Evolutionary conservation across 64 coral and sea anemone species (phyloP).

Genomic region (Dendrophyllia cribrosa): DNA sequence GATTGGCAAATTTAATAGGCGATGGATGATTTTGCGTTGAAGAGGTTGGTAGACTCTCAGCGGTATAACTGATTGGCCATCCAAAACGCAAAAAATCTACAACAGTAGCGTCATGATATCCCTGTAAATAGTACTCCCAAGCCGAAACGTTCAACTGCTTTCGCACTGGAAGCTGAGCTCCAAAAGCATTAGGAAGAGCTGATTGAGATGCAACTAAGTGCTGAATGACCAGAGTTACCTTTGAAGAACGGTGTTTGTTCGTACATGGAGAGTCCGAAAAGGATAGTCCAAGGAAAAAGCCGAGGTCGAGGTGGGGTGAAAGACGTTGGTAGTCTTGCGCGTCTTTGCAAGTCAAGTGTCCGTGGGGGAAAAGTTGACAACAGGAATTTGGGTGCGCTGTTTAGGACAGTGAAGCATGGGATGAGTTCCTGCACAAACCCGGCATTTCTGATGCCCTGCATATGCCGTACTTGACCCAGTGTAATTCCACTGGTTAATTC

Average conservation of each 20-base stretch:
- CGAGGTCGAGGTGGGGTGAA: neutral
- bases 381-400: neutral
- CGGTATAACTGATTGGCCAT: conserved; percentile 15
- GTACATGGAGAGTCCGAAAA: neutral
- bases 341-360: neutral
- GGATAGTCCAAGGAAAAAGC: conserved; percentile 12
- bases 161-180: neutral
- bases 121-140: conserved; percentile 1
- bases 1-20: neutral
- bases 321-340: neutral
- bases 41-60: neutral
- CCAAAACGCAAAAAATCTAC: conserved; percentile 11
- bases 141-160: neutral
- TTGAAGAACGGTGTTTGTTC: neutral
- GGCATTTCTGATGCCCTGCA: conserved; percentile 15
- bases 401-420: conserved; percentile 26
- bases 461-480: neutral
- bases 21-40: too few species aligned
- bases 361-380: neutral
- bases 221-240: neutral
- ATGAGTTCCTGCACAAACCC: neutral
- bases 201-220: neutral
- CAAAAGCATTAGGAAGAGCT: neutral
- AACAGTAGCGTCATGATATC: neutral
- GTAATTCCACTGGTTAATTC: neutral